Evolutionary conservation across 2,888 invertebrate genomes (phyloP), one percentile per base, ranked within the genome.

Genomic region (Napeogenes sylphis): DNA sequence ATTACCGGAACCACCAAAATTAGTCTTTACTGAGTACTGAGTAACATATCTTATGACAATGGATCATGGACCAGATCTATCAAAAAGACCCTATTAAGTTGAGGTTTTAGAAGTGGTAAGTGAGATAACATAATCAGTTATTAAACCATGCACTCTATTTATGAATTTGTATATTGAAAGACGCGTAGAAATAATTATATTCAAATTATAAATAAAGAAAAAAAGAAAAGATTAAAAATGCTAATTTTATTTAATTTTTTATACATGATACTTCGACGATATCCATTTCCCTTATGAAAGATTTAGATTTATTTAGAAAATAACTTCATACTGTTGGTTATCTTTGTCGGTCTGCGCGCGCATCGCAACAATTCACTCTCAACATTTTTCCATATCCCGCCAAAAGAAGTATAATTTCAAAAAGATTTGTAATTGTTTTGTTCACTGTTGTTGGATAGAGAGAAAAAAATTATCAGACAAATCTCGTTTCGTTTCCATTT

Each of bases 91-190:
- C 0, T 94, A 92, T 73, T 86, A 89, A 74, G 92, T 95, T 64
- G 89, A 92, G 60, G 90, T 94, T 63, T 77, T 92, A 0, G 90
- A 93, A 75, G 87, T 92, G 84, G 94, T 94, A 83, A 85, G 82
- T 75, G 61, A n/a, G 45, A n/a, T 47, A 14, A 14, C 14, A 14
- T 12, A n/a, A 6, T 14, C 6, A 13, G 4, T n/a, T 4, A 6
- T 2, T 47, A 47, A 5, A 47, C 5, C 4, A n/a, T 4, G 4
- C 2, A 13, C n/a, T 47, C 0, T 13, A 47, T 14, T 6, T 47
- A 4, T 47, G 2, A n/a, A 47, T 21, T 21, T 21, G 21, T 21
- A 21, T 21, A 21, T 5, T 8, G 6, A 35, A 35, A 35, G 6
- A 6, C 35, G 6, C 6, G 21, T 21, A 6, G 1, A 21, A 21